Percentiles rank a stretch among this genome's conserved stretches.
phyloP scores from a whole-genome alignment of 2,113 vertebrate species.

The Alces alces region DNA sequence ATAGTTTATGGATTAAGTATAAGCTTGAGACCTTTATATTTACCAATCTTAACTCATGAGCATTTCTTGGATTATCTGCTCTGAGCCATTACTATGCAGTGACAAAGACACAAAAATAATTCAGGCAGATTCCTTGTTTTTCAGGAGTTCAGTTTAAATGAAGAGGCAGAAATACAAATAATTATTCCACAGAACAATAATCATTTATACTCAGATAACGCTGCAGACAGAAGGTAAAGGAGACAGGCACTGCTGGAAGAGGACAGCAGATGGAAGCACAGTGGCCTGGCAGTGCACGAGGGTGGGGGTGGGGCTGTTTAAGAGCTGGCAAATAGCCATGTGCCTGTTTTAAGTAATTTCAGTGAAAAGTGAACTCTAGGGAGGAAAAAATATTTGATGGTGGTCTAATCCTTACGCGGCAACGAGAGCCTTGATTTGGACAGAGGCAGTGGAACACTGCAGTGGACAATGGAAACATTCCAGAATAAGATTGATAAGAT shows the following conservation, averaged over 20 bases:
- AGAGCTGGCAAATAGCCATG: neutral
- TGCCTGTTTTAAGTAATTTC: neutral
- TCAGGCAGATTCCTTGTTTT: neutral
- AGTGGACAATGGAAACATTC: neutral
- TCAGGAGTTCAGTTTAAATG: neutral
- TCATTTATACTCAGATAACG: neutral
- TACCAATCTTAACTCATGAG: neutral
- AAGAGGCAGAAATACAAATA: neutral
- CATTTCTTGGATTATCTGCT: neutral
- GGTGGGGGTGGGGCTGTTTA: accelerated
- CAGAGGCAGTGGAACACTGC: neutral
- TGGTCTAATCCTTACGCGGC: neutral
- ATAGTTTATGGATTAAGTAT: neutral
- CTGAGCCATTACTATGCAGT: neutral
- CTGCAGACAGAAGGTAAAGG: neutral
- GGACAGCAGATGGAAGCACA: neutral
- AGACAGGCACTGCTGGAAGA: neutral
- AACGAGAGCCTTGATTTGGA: neutral
- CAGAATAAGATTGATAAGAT: neutral
- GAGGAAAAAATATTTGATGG: neutral
- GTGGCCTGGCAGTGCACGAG: neutral
- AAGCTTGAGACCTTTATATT: neutral
- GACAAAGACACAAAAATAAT: neutral
- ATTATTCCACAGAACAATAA: neutral
- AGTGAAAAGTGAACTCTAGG: neutral